Evolutionary conservation across 1,140 invertebrate genomes (phyloP).

Genomic region (Panulirus ornatus): DNA sequence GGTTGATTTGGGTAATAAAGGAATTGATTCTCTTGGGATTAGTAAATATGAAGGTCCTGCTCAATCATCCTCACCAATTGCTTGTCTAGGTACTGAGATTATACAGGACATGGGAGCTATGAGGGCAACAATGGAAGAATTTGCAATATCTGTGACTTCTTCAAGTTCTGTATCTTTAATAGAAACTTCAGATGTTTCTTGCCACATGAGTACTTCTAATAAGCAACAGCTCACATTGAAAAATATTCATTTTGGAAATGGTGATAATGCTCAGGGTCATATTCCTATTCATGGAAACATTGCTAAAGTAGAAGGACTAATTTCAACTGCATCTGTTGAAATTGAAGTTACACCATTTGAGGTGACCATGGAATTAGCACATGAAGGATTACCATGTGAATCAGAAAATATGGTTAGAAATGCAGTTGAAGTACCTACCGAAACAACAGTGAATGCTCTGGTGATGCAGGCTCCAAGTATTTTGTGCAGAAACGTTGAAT

Average conservation of each 20-base stretch:
- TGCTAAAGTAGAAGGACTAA: background rate
- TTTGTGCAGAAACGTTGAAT: background rate
- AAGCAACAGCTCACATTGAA: background rate
- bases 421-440: background rate
- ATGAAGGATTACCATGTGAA: background rate
- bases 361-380: background rate
- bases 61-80: background rate
- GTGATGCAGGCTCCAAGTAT: background rate
- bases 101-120: background rate
- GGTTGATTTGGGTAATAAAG: background rate
- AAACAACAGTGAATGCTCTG: background rate
- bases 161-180: background rate
- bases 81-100: conserved; percentile 1
- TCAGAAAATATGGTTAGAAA: background rate
- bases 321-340: background rate
- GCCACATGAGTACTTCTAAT: background rate
- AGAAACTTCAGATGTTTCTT: background rate
- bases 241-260: background rate
- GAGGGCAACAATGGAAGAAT: background rate
- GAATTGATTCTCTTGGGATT: background rate
- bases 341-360: background rate
- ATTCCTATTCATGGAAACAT: background rate
- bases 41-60: background rate
- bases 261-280: background rate
- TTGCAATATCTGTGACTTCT: background rate